phyloP scores from a whole-genome alignment of 2,888 invertebrate genomes.

The Lepidocyrtinus sp. region DNA sequence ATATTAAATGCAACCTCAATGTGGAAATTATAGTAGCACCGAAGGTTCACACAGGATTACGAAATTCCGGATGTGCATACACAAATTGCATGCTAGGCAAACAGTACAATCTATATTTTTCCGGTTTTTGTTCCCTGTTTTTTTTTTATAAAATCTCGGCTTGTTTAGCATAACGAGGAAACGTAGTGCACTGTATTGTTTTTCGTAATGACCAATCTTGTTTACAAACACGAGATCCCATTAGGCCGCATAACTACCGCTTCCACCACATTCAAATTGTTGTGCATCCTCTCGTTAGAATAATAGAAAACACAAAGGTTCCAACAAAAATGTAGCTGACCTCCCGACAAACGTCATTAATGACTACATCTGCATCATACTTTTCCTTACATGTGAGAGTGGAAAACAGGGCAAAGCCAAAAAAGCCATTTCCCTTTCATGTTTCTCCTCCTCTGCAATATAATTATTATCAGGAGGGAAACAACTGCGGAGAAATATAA shows the following conservation, averaged over 20 bases:
- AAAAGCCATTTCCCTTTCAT: no score
- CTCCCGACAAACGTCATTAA: not conserved
- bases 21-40: no score
- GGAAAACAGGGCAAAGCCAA: no score
- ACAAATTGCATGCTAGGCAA: not conserved
- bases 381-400: no score
- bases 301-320: not conserved
- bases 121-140: no score
- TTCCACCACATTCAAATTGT: not conserved
- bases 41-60: no score
- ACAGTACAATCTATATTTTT: not conserved
- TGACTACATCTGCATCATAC: no score
- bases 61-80: conserved; percentile 13
- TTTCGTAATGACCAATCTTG: not conserved
- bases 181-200: not conserved
- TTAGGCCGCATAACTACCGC: not conserved
- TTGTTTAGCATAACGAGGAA: not conserved
- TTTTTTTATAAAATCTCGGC: not conserved
- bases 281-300: conserved; percentile 5
- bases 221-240: conserved; percentile 5
- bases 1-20: no score
- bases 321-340: not conserved
- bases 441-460: no score
- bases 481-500: no score
- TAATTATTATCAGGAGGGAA: no score